Evolutionary conservation across 1,140 invertebrate species (phyloP), one percentile per base, ranked within the genome.

Genomic region (Tetramorium alpestre): DNA sequence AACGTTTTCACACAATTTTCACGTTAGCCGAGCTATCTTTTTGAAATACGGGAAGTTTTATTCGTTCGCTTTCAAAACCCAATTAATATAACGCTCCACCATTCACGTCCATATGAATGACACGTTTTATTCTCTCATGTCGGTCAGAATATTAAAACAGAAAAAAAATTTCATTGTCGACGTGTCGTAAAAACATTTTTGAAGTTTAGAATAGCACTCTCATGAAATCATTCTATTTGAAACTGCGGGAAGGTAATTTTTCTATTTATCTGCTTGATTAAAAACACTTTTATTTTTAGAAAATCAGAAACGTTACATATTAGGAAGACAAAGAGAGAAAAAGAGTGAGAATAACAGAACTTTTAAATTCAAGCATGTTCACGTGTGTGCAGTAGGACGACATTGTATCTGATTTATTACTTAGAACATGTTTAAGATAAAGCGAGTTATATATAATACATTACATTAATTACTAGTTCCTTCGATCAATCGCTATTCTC

Each of bases 401-500:
- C 51, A n/a, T 72, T 38, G 25, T 33, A 47, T 28, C 33, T 73
- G 67, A 75, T 75, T 84, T 84, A 84, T 73, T 75, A 62, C 69
- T 84, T 49, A 22, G 54, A 22, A 69, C 49, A 69, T 41, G 69
- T 60, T 38, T n/a, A n/a, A 75, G 80, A 84, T 84, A 84, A 84
- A 49, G 80, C 54, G 44, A 49, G 56, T 75, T 73, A 49, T 75
- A 84, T 62, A 84, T 18, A 54, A 84, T 62, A 84, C 25, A 54
- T 84, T 84, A 62, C 80, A 75, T 84, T 84, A 84, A 84, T 84
- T 84, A 75, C 54, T 38, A 62, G 69, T 62, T 84, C 80, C 80
- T 84, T 84, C 80, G 69, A 84, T 84, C 69, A 84, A 33, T 84
- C 41, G 80, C 67, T 28, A n/a, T 47, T 73, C 69, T 60, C 25